These are phyloP conservation scores for Myotis daubentonii DNA, from an alignment of 2,797 vertebrate genomes.

Conservation along the genomic window DNA sequence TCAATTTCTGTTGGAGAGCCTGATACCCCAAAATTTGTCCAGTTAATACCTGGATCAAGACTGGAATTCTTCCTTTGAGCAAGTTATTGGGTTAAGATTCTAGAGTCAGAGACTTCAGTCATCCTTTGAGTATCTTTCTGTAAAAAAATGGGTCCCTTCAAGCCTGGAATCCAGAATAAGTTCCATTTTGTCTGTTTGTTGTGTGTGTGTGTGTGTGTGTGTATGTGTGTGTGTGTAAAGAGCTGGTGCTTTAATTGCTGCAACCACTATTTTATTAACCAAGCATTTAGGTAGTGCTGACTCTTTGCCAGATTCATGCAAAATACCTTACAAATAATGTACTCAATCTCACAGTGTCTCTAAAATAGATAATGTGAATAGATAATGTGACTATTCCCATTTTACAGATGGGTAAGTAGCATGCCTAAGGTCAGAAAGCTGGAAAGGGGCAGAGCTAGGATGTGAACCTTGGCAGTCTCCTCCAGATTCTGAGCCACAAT, in stretches of 20 bases:
- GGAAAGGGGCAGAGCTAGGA: background rate
- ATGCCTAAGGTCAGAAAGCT: background rate
- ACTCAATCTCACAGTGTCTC: background rate
- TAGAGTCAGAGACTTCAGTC: background rate
- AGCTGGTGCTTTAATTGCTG: background rate
- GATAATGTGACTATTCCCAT: background rate
- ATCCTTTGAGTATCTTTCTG: background rate
- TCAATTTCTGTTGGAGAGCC: background rate
- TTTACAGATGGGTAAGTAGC: background rate
- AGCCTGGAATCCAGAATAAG: background rate
- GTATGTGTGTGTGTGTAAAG: background rate
- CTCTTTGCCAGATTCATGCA: background rate
- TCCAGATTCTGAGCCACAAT: background rate
- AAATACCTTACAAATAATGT: conserved; percentile 36
- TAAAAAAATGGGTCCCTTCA: background rate
- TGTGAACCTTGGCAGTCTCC: too few species aligned
- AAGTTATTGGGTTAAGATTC: background rate
- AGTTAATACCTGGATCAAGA: background rate
- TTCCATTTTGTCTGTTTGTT: background rate
- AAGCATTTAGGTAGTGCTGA: background rate
- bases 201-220: too few species aligned
- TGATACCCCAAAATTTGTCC: background rate
- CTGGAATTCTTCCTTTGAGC: background rate
- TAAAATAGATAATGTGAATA: background rate
- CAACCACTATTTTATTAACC: background rate